Base-by-base conservation (phyloP, 2,113 vertebrate genomes). In the Pyxicephalus adspersus region DNA sequence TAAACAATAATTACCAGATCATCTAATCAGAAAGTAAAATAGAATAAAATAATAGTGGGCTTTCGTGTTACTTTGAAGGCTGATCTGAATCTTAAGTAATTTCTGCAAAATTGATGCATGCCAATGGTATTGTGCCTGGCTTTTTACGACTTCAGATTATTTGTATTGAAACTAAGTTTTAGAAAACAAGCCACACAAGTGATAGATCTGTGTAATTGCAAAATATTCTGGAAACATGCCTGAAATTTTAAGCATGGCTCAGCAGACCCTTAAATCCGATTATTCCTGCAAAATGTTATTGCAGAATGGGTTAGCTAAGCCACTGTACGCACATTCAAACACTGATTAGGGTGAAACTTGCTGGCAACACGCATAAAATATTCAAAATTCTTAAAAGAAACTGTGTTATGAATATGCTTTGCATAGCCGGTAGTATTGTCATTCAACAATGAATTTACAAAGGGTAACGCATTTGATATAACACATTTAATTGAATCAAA, bases 401-500 rank as follows among this genome's bases (percentile, higher is more conserved):
- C 20, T 58, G 57, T 25, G 26, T 76, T 50, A 25, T 63, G 58
- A 76, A 63, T 76, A 17, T 63, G 34, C 73, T 76, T 76, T 26
- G 54, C 58, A 63, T 26, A 63, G 31, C 72, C 29, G 19, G 22
- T 5, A 63, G 22, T 26, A 63, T 11, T 63, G 57, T 31, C 52
- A 29, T 31, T 17, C 29, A 26, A 63, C 58, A 45, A 74, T 61
- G 20, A 60, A 61, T 61, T 34, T 38, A 51, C 50, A 38, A 54
- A 16, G 19, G 19, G 58, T 38, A 76, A 76, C 29, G 25, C 31
- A 75, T 25, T 61, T 11, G 55, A 61, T 45, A 45, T 60, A 61
- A 45, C 57, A 75, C 72, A 75, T 75, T 60, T 75, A 61, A 51
- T 63, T 61, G 22, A 76, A 76, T 76, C 29, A 57, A 63, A 76